These are phyloP conservation scores for Platichthys stellatus DNA, from an alignment of 2,113 vertebrate species.

Conservation along the genomic window DNA sequence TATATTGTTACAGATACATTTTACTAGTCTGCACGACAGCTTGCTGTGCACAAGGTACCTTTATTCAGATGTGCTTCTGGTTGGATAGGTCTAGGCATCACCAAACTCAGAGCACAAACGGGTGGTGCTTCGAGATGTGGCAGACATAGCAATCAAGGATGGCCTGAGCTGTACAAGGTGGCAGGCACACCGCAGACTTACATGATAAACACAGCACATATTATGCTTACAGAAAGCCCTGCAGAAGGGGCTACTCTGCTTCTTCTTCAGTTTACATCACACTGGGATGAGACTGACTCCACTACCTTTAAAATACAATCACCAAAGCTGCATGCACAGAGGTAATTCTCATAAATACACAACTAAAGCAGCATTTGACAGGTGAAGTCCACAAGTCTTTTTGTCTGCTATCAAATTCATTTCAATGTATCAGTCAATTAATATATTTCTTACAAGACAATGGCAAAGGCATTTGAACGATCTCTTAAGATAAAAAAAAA, in stretches of 20 bases:
- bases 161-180: neutral
- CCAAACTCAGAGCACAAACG: neutral
- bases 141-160: neutral
- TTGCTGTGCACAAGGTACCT: no score
- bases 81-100: neutral
- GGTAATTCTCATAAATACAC: neutral
- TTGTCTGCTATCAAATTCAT: no score
- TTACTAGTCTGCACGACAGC: no score
- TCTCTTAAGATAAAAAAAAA: no score
- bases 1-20: no score
- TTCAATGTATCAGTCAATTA: no score
- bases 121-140: neutral
- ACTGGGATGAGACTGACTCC: neutral
- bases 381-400: no score
- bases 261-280: neutral
- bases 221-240: neutral
- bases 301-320: slow-evolving; percentile 1
- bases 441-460: no score
- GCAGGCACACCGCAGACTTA: neutral
- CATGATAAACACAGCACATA: neutral
- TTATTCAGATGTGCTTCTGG: neutral
- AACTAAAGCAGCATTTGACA: no score
- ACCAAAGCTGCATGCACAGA: neutral
- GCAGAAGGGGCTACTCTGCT: neutral
- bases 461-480: no score